These are phyloP conservation scores for Hippocampus abdominalis DNA, from an alignment of 2,113 vertebrate genomes.

Conservation along the genomic window DNA sequence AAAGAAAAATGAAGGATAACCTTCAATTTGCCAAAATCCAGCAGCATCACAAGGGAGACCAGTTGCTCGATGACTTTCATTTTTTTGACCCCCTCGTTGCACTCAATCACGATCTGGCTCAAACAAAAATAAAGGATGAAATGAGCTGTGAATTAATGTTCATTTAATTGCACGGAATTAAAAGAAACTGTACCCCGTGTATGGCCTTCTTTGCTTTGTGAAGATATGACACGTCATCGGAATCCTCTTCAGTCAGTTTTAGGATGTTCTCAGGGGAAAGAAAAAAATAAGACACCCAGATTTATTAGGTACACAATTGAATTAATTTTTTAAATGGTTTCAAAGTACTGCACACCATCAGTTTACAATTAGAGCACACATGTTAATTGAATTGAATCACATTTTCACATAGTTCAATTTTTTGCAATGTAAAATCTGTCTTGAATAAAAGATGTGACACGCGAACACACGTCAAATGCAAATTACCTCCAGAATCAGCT, in stretches of 20 bases:
- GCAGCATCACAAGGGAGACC: conserved; percentile 65
- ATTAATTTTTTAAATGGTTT: no score
- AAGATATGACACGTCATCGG: conserved; percentile 31
- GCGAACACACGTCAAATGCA: not conserved
- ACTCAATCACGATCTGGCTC: conserved; percentile 67
- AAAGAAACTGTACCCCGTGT: conserved; percentile 56
- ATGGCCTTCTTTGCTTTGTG: conserved; percentile 61
- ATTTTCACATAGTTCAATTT: no score
- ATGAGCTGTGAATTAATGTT: not conserved
- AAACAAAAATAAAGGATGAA: not conserved
- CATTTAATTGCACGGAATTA: not conserved
- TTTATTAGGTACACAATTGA: not conserved
- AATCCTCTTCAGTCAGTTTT: conserved; percentile 48
- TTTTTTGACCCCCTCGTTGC: conserved; percentile 58
- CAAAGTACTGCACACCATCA: no score
- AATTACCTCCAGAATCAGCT: conserved; percentile 74
- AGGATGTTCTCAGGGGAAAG: conserved; percentile 66
- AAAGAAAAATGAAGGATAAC: conserved; percentile 29
- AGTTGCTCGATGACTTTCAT: conserved; percentile 77
- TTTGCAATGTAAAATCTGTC: no score
- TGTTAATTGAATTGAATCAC: not conserved
- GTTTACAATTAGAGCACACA: no score
- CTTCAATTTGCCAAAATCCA: conserved; percentile 74
- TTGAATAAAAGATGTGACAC: no score
- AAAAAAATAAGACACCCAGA: not conserved